phyloP scores from a whole-genome alignment of 2,888 invertebrate species.

The Perizoma flavofasciatum region DNA sequence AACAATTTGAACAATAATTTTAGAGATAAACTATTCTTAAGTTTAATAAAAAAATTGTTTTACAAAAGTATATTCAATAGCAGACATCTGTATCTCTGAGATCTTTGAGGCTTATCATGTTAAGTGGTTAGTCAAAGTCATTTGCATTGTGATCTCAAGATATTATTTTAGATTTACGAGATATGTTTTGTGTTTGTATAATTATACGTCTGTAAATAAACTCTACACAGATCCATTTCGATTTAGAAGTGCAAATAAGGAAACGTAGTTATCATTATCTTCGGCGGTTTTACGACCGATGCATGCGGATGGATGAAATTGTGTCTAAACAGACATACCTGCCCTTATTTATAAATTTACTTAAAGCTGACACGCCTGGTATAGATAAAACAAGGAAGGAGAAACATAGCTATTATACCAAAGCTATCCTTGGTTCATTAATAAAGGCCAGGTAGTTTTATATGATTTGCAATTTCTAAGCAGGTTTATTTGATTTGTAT shows the following conservation, averaged over 20 bases:
- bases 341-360: too few relatives aligned
- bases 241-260: conserved; percentile 56
- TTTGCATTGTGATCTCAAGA: conserved; percentile 41
- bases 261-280: conserved; percentile 44
- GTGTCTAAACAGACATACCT: conserved; percentile 20
- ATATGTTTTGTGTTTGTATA: conserved; percentile 61
- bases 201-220: conserved; percentile 58
- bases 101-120: neutral
- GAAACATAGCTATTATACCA: too few relatives aligned
- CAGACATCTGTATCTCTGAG: neutral
- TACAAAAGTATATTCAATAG: too few relatives aligned
- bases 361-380: too few relatives aligned
- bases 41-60: too few relatives aligned
- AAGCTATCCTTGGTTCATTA: too few relatives aligned
- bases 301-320: conserved; percentile 23
- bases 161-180: conserved; percentile 62
- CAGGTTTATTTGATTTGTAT: conserved; percentile 25
- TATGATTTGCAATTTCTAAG: conserved; percentile 24
- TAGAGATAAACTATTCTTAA: too few relatives aligned
- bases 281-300: conserved; percentile 35
- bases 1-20: too few relatives aligned
- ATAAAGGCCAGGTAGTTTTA: conserved; percentile 16
- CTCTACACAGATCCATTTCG: conserved; percentile 47
- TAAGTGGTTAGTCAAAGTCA: neutral
- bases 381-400: too few relatives aligned